phyloP scores from a whole-genome alignment of 2,797 vertebrate species.

The Muscicapa striata region DNA sequence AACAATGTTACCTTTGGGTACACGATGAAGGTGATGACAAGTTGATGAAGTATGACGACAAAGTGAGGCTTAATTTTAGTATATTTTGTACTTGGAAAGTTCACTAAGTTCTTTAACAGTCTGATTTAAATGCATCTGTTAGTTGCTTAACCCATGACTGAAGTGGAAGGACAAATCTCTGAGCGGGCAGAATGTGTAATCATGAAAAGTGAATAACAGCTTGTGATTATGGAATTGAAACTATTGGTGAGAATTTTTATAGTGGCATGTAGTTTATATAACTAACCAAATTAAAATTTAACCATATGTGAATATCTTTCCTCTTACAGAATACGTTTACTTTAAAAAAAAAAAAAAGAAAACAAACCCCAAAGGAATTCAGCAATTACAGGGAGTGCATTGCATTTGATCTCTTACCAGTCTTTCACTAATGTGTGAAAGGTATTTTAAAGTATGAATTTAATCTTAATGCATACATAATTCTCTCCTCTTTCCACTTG shows the following conservation, averaged over 20 bases:
- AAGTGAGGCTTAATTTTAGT: slow-evolving; percentile 48
- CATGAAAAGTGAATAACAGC: slow-evolving; percentile 43
- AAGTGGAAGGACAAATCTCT: slow-evolving; percentile 52
- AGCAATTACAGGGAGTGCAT: not conserved
- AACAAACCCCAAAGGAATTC: slow-evolving; percentile 3
- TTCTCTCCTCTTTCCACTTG: slow-evolving; percentile 11
- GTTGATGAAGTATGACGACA: not conserved
- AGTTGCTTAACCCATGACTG: slow-evolving; percentile 26
- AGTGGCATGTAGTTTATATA: slow-evolving; percentile 57
- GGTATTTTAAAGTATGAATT: slow-evolving; percentile 23
- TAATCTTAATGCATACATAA: not conserved
- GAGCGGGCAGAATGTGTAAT: not conserved
- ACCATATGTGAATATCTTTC: slow-evolving; percentile 34
- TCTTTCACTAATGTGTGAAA: not conserved
- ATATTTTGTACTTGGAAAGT: not conserved
- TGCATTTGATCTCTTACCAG: slow-evolving; percentile 6
- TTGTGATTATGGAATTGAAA: slow-evolving; percentile 54
- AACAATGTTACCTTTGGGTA: slow-evolving; percentile 38
- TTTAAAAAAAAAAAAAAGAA: not conserved
- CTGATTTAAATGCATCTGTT: slow-evolving; percentile 23
- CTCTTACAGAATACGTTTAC: not conserved
- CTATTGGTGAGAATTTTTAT: slow-evolving; percentile 57
- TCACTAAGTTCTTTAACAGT: slow-evolving; percentile 22
- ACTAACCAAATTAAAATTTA: slow-evolving; percentile 54
- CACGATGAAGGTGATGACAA: not conserved